Conservation (phyloP, 2,888 invertebrate genomes). For the Lacanobia wlatinum region DNA sequence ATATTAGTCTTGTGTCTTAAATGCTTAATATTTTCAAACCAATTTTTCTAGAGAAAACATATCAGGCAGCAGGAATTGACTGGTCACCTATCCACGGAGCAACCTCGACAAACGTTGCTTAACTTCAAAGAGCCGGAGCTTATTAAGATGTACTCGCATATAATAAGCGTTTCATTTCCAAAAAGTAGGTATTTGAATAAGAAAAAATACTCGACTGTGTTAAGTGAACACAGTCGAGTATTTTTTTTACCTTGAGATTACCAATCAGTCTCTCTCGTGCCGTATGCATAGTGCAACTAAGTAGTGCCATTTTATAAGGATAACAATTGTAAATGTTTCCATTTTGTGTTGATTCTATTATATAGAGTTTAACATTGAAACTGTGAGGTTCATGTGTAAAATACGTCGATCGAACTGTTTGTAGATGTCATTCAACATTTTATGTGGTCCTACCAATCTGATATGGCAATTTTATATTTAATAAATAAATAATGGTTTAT, state of each 20-base stretch:
- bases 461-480: slow-evolving; percentile 88
- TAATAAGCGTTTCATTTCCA: background rate
- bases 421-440: slow-evolving; percentile 78
- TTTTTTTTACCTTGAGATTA: background rate
- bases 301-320: slow-evolving; percentile 78
- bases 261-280: slow-evolving; percentile 20
- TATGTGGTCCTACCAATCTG: slow-evolving; percentile 81
- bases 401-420: slow-evolving; percentile 78
- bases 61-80: too few species aligned
- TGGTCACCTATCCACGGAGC: too few species aligned
- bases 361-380: slow-evolving; percentile 86
- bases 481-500: slow-evolving; percentile 86
- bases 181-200: background rate
- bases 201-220: background rate
- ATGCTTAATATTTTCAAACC: background rate
- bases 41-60: too few species aligned
- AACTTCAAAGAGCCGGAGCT: too few species aligned
- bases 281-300: slow-evolving; percentile 50
- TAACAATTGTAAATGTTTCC: slow-evolving; percentile 81
- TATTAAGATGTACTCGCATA: background rate
- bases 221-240: too few species aligned
- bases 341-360: slow-evolving; percentile 86
- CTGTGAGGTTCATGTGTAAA: slow-evolving; percentile 73
- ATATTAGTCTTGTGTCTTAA: background rate
- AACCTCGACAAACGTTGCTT: too few species aligned